Conservation (phyloP, 2,113 vertebrate genomes). For the Xenopus tropicalis region DNA sequence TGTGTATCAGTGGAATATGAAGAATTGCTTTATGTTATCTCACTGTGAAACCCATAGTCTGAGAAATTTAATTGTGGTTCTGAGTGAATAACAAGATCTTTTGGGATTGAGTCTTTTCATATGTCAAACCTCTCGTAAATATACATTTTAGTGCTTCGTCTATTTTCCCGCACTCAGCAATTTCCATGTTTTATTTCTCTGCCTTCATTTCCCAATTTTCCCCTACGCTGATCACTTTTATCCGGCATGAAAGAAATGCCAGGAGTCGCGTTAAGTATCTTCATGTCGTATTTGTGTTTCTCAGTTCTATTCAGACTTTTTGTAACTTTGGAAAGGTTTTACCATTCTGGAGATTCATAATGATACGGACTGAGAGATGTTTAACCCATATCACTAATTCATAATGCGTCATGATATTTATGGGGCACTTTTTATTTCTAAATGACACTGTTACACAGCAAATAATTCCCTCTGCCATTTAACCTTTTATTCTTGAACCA, state of each 20-base stretch:
- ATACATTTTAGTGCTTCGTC: not conserved
- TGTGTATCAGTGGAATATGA: not conserved
- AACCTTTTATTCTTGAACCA: too few species aligned
- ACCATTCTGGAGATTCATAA: not conserved
- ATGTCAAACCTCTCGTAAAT: slow-evolving; percentile 10
- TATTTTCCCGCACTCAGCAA: not conserved
- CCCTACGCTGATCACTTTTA: slow-evolving; percentile 8
- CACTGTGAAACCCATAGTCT: not conserved
- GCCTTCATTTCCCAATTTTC: slow-evolving; percentile 17
- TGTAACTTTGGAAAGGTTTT: not conserved
- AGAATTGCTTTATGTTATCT: not conserved
- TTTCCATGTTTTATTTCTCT: not conserved
- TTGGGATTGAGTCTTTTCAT: not conserved
- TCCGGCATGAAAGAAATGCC: not conserved
- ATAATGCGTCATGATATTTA: too few species aligned
- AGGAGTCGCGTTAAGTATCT: not conserved
- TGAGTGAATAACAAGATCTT: not conserved
- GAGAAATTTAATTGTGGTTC: not conserved
- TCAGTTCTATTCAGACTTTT: not conserved
- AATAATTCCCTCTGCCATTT: too few species aligned
- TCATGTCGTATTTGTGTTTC: not conserved
- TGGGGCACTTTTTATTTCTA: too few species aligned
- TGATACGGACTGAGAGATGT: not conserved
- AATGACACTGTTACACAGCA: too few species aligned
- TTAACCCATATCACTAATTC: not conserved